phyloP scores from a whole-genome alignment of 1,140 invertebrate genomes.

The Pomacea maculata region DNA sequence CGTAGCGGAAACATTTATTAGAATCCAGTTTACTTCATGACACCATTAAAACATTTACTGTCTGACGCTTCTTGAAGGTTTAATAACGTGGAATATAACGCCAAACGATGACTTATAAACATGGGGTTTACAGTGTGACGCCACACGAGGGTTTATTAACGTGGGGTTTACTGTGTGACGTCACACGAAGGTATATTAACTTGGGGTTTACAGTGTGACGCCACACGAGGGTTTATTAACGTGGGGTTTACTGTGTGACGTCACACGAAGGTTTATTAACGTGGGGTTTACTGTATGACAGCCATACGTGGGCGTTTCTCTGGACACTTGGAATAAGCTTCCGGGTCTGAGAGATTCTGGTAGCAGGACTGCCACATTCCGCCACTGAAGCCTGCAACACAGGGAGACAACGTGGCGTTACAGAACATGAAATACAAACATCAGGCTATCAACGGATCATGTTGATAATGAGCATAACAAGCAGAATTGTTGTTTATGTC shows the following conservation, averaged over 20 bases:
- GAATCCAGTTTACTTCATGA: too few relatives aligned
- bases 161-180: background rate
- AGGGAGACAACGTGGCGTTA: constrained; percentile 6
- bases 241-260: background rate
- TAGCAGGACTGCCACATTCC: constrained; percentile 48
- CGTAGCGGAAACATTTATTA: too few relatives aligned
- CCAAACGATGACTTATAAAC: too few relatives aligned
- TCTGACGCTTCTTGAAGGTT: too few relatives aligned
- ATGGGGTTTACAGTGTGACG: too few relatives aligned
- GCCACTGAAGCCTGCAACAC: constrained; percentile 42
- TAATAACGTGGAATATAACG: too few relatives aligned
- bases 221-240: too few relatives aligned
- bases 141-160: too few relatives aligned
- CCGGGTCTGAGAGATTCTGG: constrained; percentile 35
- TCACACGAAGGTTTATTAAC: constrained; percentile 28
- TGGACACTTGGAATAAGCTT: constrained; percentile 32
- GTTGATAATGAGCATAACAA: background rate
- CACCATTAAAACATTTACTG: too few relatives aligned
- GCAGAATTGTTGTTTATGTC: background rate
- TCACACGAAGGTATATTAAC: constrained; percentile 26
- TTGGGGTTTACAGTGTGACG: too few relatives aligned
- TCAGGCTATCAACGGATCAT: background rate
- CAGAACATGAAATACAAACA: constrained; percentile 11
- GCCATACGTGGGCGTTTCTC: constrained; percentile 43
- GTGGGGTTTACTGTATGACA: background rate